Percentiles rank a stretch among this genome's conserved stretches.
Conservation (phyloP, 2,888 invertebrate species). For the Idaea biselata region DNA sequence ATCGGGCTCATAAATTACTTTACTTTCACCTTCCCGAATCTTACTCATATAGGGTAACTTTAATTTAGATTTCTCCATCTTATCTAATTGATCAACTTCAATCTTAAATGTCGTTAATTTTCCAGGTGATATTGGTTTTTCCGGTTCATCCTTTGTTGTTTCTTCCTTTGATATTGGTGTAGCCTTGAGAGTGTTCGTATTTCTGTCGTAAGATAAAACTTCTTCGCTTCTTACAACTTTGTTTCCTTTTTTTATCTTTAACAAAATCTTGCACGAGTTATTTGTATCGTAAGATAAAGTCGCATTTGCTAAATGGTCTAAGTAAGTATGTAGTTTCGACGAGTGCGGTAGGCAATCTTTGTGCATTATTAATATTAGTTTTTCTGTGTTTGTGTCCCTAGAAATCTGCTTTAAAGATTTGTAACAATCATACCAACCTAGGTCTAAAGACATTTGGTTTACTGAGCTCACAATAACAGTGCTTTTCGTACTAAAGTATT, state of each 20-base stretch:
- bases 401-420: slow-evolving; percentile 45
- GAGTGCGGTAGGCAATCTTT: slow-evolving; percentile 68
- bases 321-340: slow-evolving; percentile 61
- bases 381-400: slow-evolving; percentile 42
- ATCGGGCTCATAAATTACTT: slow-evolving; percentile 88
- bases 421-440: slow-evolving; percentile 63
- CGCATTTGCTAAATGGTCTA: slow-evolving; percentile 70
- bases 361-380: slow-evolving; percentile 67
- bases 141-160: slow-evolving; percentile 48
- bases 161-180: slow-evolving; percentile 47
- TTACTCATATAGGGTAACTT: slow-evolving; percentile 83
- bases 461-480: slow-evolving; percentile 65
- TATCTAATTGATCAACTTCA: slow-evolving; percentile 82
- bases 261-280: slow-evolving; percentile 45
- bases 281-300: slow-evolving; percentile 50
- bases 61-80: slow-evolving; percentile 79
- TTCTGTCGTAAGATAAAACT: slow-evolving; percentile 50
- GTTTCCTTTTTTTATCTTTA: slow-evolving; percentile 75
- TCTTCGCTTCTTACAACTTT: slow-evolving; percentile 74
- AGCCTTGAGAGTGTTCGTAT: slow-evolving; percentile 49
- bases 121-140: slow-evolving; percentile 58
- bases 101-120: slow-evolving; percentile 83
- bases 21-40: slow-evolving; percentile 77
- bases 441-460: slow-evolving; percentile 61
- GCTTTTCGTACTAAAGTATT: slow-evolving; percentile 41